Percentiles rank a stretch among this genome's conserved stretches.
These are phyloP conservation scores for Alloplasta piceator DNA, from an alignment of 2,888 invertebrate species.

Conservation along the genomic window DNA sequence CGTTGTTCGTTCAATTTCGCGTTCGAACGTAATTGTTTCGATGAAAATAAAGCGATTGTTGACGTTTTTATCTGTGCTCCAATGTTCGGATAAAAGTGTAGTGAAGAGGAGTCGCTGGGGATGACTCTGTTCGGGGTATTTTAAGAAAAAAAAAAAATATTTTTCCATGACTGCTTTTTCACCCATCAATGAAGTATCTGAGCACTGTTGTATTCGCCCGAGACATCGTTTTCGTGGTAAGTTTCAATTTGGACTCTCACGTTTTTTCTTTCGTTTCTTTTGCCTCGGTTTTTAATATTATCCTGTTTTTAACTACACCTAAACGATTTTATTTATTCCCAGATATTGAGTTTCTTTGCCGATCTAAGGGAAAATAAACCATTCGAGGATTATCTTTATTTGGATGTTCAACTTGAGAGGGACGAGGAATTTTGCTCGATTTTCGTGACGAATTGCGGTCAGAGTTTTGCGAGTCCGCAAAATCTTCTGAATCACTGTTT, in stretches of 20 bases:
- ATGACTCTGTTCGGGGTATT: neutral
- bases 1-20: too few species aligned
- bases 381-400: neutral
- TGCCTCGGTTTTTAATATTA: too few species aligned
- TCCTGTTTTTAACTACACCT: too few species aligned
- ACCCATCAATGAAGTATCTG: neutral
- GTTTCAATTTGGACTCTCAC: neutral
- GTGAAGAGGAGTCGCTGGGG: neutral
- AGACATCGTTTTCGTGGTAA: constrained; percentile 46
- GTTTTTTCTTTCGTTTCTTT: too few species aligned
- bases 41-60: too few species aligned
- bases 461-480: constrained; percentile 29
- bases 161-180: neutral
- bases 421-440: constrained; percentile 44
- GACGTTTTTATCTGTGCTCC: too few species aligned
- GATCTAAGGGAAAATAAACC: neutral
- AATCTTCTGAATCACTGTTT: constrained; percentile 51
- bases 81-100: neutral
- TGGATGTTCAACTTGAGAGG: constrained; percentile 56
- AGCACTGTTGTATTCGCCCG: constrained; percentile 10
- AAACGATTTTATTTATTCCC: too few species aligned
- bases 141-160: too few species aligned
- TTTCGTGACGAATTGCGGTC: constrained; percentile 47
- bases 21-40: too few species aligned
- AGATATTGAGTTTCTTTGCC: constrained; percentile 48